These are phyloP conservation scores for Melanchra persicariae DNA, from an alignment of 2,888 invertebrate species.

Conservation along the genomic window DNA sequence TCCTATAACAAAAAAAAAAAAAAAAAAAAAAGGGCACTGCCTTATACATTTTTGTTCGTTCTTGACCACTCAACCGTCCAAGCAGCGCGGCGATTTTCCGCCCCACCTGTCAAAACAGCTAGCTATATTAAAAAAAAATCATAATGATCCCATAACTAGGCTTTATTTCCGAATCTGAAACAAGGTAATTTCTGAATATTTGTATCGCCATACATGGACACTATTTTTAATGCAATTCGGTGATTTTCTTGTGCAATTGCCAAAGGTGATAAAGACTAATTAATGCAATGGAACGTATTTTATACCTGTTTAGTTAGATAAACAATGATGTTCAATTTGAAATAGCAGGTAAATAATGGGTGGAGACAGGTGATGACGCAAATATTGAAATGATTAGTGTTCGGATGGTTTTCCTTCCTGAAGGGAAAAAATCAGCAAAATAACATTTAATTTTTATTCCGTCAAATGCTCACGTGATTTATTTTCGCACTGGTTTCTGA, in stretches of 20 bases:
- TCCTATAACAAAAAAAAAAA: too few relatives aligned
- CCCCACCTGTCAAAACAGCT: too few relatives aligned
- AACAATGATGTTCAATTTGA: neutral
- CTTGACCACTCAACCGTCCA: too few relatives aligned
- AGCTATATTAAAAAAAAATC: too few relatives aligned
- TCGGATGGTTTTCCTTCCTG: neutral
- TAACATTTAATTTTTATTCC: neutral
- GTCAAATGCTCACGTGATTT: neutral
- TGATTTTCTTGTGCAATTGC: neutral
- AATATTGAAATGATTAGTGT: neutral
- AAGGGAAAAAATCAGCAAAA: neutral
- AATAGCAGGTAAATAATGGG: slow-evolving; percentile 11
- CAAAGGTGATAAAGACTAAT: neutral
- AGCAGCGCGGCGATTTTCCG: too few relatives aligned
- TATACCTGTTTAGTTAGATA: neutral
- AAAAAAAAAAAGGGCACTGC: too few relatives aligned
- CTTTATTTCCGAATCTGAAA: too few relatives aligned
- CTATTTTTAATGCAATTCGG: neutral
- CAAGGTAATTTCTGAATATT: too few relatives aligned
- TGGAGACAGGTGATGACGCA: too few relatives aligned
- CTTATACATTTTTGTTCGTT: too few relatives aligned
- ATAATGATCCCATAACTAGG: too few relatives aligned
- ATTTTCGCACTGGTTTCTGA: too few relatives aligned
- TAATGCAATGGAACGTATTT: neutral
- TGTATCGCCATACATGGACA: neutral